Evolutionary conservation across 2,113 vertebrate species (phyloP).

Genomic region (Gadus chalcogrammus): DNA sequence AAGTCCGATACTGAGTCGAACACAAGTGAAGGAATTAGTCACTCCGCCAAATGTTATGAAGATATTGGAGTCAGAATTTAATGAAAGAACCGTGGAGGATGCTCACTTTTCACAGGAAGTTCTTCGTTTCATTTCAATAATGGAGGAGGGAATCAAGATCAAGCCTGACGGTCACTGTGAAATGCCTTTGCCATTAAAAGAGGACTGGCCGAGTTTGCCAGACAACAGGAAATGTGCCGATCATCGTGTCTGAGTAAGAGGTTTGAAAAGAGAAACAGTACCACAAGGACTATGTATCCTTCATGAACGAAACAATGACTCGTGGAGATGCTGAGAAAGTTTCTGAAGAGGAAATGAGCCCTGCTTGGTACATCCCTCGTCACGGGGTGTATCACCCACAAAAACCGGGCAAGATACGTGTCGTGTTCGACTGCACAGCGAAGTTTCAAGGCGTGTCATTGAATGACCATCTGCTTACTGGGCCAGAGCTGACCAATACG

Average conservation of each 20-base stretch:
- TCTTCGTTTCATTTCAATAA: not conserved
- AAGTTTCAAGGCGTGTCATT: not conserved
- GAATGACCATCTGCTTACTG: slow-evolving; percentile 1
- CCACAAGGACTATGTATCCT: too few species aligned
- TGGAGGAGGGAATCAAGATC: slow-evolving; percentile 7
- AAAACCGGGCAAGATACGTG: not conserved
- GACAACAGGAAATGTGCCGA: too few species aligned
- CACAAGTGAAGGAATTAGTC: not conserved
- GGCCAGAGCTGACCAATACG: not conserved
- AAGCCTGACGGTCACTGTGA: not conserved
- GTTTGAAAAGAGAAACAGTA: too few species aligned
- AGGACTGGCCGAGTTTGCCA: not conserved
- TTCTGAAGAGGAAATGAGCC: not conserved
- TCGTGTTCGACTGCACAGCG: slow-evolving; percentile 2
- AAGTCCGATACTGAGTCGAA: not conserved
- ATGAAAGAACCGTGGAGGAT: slow-evolving; percentile 2
- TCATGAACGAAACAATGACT: too few species aligned
- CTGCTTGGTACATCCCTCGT: slow-evolving; percentile 1
- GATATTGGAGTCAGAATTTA: slow-evolving; percentile 1
- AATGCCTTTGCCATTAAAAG: slow-evolving; percentile 4
- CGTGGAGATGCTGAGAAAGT: too few species aligned
- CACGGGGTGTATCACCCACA: not conserved
- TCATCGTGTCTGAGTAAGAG: too few species aligned
- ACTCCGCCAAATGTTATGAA: not conserved
- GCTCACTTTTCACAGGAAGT: slow-evolving; percentile 16